A percentile compares a stretch with the other conserved stretches of the same genome.
These are phyloP conservation scores for Leuciscus waleckii DNA, from an alignment of 2,797 vertebrate genomes.

Conservation along the genomic window DNA sequence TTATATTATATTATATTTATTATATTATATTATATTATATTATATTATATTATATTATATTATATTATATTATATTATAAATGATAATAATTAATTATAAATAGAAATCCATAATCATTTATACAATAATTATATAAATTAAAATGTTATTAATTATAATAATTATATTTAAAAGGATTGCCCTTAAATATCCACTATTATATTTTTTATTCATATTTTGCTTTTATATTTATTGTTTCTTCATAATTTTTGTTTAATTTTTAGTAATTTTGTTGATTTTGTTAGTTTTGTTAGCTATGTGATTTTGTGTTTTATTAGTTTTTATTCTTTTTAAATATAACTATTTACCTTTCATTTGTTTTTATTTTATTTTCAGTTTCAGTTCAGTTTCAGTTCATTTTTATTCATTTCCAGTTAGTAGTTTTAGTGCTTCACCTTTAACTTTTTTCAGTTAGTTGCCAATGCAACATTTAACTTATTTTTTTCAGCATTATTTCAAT, in stretches of 20 bases:
- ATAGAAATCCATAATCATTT: neutral
- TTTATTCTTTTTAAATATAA: neutral
- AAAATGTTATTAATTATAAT: neutral
- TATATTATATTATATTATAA: neutral
- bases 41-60: neutral
- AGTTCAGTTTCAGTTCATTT: neutral
- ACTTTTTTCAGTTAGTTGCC: neutral
- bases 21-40: neutral
- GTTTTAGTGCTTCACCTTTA: neutral
- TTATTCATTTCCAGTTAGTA: neutral
- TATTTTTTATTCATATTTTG: neutral
- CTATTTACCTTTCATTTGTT: neutral
- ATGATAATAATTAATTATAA: neutral
- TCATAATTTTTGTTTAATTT: neutral
- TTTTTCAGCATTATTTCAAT: neutral
- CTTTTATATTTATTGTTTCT: neutral
- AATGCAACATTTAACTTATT: neutral
- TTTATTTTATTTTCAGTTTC: neutral
- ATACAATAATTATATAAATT: neutral
- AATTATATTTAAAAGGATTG: neutral
- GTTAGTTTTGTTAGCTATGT: neutral
- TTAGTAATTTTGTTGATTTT: neutral
- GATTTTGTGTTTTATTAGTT: neutral
- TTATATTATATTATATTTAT: neutral
- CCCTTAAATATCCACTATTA: neutral